Conservation (phyloP, 1,140 invertebrate genomes). For the Pararge aegeria region DNA sequence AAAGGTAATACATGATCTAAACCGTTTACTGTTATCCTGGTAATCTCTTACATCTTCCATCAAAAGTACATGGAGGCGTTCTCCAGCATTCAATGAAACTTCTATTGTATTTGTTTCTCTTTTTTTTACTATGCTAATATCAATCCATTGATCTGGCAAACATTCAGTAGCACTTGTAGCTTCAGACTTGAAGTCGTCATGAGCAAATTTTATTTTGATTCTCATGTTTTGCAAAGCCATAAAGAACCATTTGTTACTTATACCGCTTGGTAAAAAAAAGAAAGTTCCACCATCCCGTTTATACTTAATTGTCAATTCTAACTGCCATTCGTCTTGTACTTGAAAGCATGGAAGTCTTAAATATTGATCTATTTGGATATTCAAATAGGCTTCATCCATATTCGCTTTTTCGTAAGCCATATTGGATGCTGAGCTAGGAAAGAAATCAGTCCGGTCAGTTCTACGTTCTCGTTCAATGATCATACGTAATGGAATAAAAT, state of each 20-base stretch:
- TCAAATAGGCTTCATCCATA: conserved; percentile 56
- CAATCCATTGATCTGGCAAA: conserved; percentile 57
- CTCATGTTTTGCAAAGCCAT: conserved; percentile 52
- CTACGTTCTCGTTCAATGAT: conserved; percentile 34
- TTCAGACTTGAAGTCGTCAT: conserved; percentile 47
- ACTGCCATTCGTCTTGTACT: conserved; percentile 49
- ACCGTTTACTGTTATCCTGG: not conserved
- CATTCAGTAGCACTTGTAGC: conserved; percentile 49
- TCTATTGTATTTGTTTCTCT: conserved; percentile 51
- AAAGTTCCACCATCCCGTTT: conserved; percentile 51
- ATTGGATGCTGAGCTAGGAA: conserved; percentile 49
- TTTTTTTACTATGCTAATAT: conserved; percentile 51
- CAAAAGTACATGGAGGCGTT: conserved; percentile 53
- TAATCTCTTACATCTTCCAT: conserved; percentile 11
- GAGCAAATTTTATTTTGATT: conserved; percentile 51
- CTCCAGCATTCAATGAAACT: conserved; percentile 51
- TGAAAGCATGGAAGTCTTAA: conserved; percentile 59
- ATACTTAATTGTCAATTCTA: conserved; percentile 59
- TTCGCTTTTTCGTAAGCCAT: conserved; percentile 57
- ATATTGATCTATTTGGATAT: conserved; percentile 51
- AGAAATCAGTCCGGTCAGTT: conserved; percentile 30
- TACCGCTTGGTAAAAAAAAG: conserved; percentile 44
- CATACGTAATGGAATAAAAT: conserved; percentile 60
- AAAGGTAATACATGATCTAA: not conserved
- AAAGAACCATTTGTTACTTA: conserved; percentile 49